phyloP scores from a whole-genome alignment of 1,140 invertebrate species.

The Physella acuta region DNA sequence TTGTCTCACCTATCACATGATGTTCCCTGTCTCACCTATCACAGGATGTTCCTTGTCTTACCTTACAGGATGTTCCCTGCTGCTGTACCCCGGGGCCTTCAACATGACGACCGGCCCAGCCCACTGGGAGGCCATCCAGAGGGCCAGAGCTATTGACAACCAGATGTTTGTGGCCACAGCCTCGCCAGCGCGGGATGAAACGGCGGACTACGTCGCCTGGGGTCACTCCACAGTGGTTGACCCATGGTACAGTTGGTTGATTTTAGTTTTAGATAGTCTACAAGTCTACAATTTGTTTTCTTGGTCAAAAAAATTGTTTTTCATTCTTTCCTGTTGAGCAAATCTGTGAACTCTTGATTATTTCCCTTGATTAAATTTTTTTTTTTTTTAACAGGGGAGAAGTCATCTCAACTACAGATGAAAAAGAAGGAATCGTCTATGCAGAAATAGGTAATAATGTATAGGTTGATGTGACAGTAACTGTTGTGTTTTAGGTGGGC shows the following conservation, averaged over 20 bases:
- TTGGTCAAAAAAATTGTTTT: no score
- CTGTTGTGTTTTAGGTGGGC: no score
- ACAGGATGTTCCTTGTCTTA: no score
- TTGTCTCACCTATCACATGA: no score
- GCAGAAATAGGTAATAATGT: slow-evolving; percentile 71
- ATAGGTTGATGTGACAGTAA: no score
- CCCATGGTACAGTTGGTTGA: no score
- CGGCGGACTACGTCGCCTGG: slow-evolving; percentile 80
- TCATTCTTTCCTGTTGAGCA: no score
- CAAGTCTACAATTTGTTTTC: no score
- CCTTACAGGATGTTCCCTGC: slow-evolving; percentile 73
- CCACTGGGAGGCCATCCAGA: slow-evolving; percentile 85
- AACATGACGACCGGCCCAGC: slow-evolving; percentile 92
- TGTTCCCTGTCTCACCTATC: no score
- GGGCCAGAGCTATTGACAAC: slow-evolving; percentile 83
- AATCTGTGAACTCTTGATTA: no score
- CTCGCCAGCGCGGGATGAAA: slow-evolving; percentile 73
- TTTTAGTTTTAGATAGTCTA: no score
- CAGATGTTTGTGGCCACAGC: slow-evolving; percentile 65
- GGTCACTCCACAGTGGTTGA: slow-evolving; percentile 83
- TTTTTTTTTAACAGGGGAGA: slow-evolving; percentile 64
- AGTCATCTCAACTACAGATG: slow-evolving; percentile 71
- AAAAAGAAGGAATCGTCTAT: slow-evolving; percentile 71
- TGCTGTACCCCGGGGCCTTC: slow-evolving; percentile 91
- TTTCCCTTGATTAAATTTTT: no score